Percentiles rank a stretch among this genome's conserved stretches.
Evolutionary conservation across 2,113 vertebrate genomes (phyloP).

Genomic region (Catharus minimus): DNA sequence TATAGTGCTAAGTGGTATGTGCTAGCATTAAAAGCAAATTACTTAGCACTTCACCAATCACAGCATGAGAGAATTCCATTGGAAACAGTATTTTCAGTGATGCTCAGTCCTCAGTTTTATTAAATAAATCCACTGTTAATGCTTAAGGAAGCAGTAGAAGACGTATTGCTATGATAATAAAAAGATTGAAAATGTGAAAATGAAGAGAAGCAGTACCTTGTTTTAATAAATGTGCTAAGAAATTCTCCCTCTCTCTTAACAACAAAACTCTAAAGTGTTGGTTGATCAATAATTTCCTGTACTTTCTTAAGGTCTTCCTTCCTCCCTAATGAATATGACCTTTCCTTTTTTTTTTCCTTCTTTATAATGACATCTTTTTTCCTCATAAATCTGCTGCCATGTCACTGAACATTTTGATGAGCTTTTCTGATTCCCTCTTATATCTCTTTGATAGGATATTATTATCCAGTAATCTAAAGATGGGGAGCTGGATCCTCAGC

Average conservation of each 20-base stretch:
- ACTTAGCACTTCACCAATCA: conserved; percentile 80
- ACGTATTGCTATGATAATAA: not conserved
- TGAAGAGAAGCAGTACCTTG: conserved; percentile 11
- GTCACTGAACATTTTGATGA: conserved; percentile 51
- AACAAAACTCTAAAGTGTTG: not conserved
- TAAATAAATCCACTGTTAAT: conserved; percentile 77
- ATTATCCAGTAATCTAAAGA: conserved; percentile 30
- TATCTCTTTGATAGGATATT: conserved; percentile 49
- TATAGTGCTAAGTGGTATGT: conserved; percentile 75
- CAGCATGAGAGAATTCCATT: conserved; percentile 70
- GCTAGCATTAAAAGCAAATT: conserved; percentile 81
- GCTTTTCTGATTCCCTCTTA: conserved; percentile 51
- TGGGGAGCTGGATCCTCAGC: not conserved
- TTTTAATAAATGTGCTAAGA: conserved; percentile 20
- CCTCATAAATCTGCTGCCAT: conserved; percentile 54
- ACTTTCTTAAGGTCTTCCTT: conserved; percentile 2
- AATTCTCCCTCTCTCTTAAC: not conserved
- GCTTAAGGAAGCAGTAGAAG: conserved; percentile 57
- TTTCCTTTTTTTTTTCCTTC: not conserved
- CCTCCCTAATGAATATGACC: conserved; percentile 39
- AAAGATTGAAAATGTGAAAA: conserved; percentile 36
- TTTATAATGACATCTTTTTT: conserved; percentile 41
- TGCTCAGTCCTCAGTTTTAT: conserved; percentile 70
- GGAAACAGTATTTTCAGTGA: conserved; percentile 64
- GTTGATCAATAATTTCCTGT: not conserved